Evolutionary conservation across 2,888 invertebrate species (phyloP), one percentile per base, ranked within the genome.

Genomic region (Acanthosoma haemorrhoidale): DNA sequence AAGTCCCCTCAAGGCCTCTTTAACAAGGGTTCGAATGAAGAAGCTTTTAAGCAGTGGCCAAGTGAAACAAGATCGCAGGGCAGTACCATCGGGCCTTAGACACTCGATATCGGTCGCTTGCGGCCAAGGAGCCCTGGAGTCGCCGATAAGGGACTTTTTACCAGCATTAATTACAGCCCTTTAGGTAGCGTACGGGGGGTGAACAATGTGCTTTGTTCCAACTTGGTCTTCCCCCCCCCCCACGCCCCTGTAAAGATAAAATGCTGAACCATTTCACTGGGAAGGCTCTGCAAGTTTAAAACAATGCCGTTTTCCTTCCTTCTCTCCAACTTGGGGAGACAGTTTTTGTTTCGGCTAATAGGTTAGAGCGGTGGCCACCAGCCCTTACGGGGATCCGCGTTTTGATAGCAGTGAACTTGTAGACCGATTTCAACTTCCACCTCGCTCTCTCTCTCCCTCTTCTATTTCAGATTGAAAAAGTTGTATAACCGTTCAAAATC

Each of bases 201-300:
- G 21, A 21, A 66, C 66, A 66, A 66, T 66, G 51, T 41, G 66
- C 66, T 66, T 51, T 51, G 66, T 51, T 51, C 16, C 21, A 64
- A 64, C 39, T 64, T 64, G 39, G 25, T 4, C 29, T 41, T 41
- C 66, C 51, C n/a, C n/a, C n/a, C n/a, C n/a, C n/a, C n/a, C n/a
- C n/a, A n/a, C n/a, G n/a, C n/a, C n/a, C 18, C 29, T 41, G 31
- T 41, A 18, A 32, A 66, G 66, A 66, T 66, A 66, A 66, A 66
- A 66, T 51, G 32, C 66, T 51, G 34, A 60, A 4, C 36, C 18
- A 34, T 34, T 36, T 29, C 60, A 16, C 13, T 5, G 36, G 34
- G 61, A 21, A 18, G 18, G 41, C 15, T 15, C 41, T 15, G 15
- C 3, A 61, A 61, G 36, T 61, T 61, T 61, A 61, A 61, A 61